Base-by-base conservation (phyloP, 2,888 invertebrate species). In the Cantharis lateralis region DNA sequence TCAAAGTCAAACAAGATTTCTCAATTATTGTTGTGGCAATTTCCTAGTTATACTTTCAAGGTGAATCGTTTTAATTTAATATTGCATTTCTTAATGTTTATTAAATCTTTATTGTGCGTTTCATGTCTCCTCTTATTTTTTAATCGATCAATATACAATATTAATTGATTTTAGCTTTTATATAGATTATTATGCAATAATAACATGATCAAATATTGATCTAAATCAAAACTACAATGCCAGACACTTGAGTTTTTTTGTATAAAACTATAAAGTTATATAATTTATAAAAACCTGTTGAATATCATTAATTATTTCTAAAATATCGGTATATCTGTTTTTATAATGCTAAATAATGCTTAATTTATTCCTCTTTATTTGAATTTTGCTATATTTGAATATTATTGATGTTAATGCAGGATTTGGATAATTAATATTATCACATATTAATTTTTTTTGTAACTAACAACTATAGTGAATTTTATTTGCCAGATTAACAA, bases 1-100 rank as follows among this genome's bases (percentile, higher is more conserved):
- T 66, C 64, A 66, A 66, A 66, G 64, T 66, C 64, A 66, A 66
- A 18, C 13, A 24, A 20, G 64, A 66, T 66, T 66, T 66, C 64
- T 66, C 64, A 66, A 66, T 66, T 66, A 24, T 66, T 66, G 18
- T 66, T 18, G 13, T 20, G n/a, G 5, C 18, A 66, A 24, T 66
- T 66, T 66, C 64, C 64, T 66, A 66, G 64, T 66, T 66, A n/a
- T 9, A 20, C 20, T 66, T 66, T 66, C 64, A 66, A 66, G 64
- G 64, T 24, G 64, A 66, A 20, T 18, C 63, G 3, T 66, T 18
- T 66, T 48, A n/a, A 48, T n/a, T 48, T n/a, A 48, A 48, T 48
- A 48, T n/a, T 48, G 48, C 48, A 48, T 9, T 48, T 48, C n/a
- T 48, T n/a, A n/a, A 48, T 48, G n/a, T 7, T 48, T 48, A 48